These are phyloP conservation scores for Nanorana parkeri DNA, from an alignment of 2,113 vertebrate species.

Conservation along the genomic window DNA sequence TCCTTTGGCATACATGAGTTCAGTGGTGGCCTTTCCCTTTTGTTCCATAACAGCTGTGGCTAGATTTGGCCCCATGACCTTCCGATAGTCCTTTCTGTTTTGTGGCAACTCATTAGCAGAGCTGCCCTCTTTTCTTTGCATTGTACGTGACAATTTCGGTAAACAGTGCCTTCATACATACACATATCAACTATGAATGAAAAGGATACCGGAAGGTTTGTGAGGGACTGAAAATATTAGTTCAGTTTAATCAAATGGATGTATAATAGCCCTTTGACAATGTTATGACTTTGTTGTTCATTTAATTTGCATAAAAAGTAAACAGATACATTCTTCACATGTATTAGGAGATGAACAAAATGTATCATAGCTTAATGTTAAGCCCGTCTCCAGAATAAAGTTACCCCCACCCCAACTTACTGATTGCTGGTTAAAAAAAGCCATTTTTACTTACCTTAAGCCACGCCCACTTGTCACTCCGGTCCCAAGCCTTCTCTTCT, in stretches of 20 bases:
- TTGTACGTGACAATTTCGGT: not conserved
- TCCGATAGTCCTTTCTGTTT: slow-evolving; percentile 17
- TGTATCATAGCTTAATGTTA: not conserved
- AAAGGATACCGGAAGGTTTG: not conserved
- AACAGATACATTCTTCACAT: not conserved
- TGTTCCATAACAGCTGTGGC: slow-evolving; percentile 12
- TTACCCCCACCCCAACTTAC: too few relatives aligned
- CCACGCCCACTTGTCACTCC: too few relatives aligned
- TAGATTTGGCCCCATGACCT: slow-evolving; percentile 36
- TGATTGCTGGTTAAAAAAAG: too few relatives aligned
- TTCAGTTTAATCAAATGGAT: not conserved
- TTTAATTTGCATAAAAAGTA: not conserved
- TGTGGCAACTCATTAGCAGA: slow-evolving; percentile 33
- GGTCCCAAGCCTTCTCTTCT: too few relatives aligned
- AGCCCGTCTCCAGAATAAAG: too few relatives aligned
- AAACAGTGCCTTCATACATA: not conserved
- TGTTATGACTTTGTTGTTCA: too few relatives aligned
- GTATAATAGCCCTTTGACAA: not conserved
- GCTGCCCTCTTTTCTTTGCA: not conserved
- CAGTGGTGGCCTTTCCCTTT: slow-evolving; percentile 10
- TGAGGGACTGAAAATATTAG: not conserved
- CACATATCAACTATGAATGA: not conserved
- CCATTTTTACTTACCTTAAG: too few relatives aligned
- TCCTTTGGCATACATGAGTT: slow-evolving; percentile 6
- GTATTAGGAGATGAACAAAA: not conserved